Percentiles rank a stretch among this genome's conserved stretches.
These are phyloP conservation scores for Pseudomyrmex sp. DNA, from an alignment of 1,140 invertebrate genomes.

Conservation along the genomic window DNA sequence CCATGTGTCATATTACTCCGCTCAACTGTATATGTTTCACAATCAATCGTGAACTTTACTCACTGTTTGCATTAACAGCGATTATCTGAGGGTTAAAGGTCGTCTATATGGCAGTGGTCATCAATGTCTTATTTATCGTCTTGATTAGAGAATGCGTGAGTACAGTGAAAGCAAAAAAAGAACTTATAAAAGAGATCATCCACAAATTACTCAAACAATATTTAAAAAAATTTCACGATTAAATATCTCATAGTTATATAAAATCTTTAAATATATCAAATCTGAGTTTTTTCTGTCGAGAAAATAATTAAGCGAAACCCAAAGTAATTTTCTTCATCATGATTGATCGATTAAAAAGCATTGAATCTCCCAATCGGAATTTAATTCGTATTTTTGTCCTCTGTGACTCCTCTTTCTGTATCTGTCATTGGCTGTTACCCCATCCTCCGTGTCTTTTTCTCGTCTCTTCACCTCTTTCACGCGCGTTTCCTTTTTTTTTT, in stretches of 20 bases:
- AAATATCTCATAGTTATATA: too few relatives aligned
- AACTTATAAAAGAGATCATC: not conserved
- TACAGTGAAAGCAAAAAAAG: not conserved
- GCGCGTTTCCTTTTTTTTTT: not conserved
- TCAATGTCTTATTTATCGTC: not conserved
- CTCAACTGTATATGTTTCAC: not conserved
- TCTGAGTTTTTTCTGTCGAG: too few relatives aligned
- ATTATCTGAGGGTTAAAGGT: slow-evolving; percentile 38
- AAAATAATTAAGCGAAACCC: too few relatives aligned
- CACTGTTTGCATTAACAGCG: slow-evolving; percentile 20
- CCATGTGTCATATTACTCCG: not conserved
- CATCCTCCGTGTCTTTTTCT: not conserved
- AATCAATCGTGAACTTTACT: slow-evolving; percentile 25
- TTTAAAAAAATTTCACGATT: too few relatives aligned
- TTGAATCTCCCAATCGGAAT: not conserved
- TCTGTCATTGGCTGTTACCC: slow-evolving; percentile 24
- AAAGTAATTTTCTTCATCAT: not conserved
- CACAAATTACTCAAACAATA: not conserved
- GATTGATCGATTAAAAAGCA: not conserved
- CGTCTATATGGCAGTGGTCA: slow-evolving; percentile 17
- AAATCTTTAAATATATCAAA: too few relatives aligned
- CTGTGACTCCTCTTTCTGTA: not conserved
- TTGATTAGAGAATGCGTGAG: not conserved
- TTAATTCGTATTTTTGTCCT: slow-evolving; percentile 16
- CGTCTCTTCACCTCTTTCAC: not conserved